Evolutionary conservation across 2,113 vertebrate genomes (phyloP), one percentile per base, ranked within the genome.

Genomic region (Eretmochelys imbricata): DNA sequence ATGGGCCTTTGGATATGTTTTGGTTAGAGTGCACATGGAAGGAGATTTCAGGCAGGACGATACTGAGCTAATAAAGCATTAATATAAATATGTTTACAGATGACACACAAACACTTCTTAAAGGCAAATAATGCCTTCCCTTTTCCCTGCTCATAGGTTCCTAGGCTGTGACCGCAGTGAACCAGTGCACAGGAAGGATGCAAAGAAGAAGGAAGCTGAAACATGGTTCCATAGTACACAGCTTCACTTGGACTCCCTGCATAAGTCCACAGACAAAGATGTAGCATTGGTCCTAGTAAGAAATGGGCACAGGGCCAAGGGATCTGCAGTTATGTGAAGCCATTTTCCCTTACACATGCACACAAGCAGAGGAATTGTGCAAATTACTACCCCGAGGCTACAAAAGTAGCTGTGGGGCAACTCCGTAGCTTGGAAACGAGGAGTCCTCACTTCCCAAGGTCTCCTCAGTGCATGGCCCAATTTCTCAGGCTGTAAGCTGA

Each of bases 391-490:
- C 29, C 48, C 25, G 1, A 78, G 0, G 8, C 2, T 0, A 16
- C 29, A n/a, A 5, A 1, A 0, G 2, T 0, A 38, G n/a, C 51
- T 2, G 1, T 24, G 2, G 20, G 17, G 24, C 49, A 3, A 25
- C 38, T 2, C 1, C 24, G 4, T 1, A 51, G 3, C 4, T 4
- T n/a, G 1, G 20, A 6, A 6, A 1, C 14, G 12, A 9, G 0
- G 10, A 20, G 1, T 1, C 38, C 5, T 4, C 85, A 3, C n/a
- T n/a, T 46, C 81, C 75, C 75, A 78, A 20, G 48, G 38, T 72
- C 0, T 7, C 62, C 53, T 50, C 20, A 0, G 0, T 1, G 81
- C 62, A 35, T 0, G 3, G 0, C 20, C 54, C 3, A 9, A 72
- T 16, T 59, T 46, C 54, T 27, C 48, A 12, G 38, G 19, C 27